Conservation (phyloP, 2,113 vertebrate species). For the Ranitomeya variabilis region DNA sequence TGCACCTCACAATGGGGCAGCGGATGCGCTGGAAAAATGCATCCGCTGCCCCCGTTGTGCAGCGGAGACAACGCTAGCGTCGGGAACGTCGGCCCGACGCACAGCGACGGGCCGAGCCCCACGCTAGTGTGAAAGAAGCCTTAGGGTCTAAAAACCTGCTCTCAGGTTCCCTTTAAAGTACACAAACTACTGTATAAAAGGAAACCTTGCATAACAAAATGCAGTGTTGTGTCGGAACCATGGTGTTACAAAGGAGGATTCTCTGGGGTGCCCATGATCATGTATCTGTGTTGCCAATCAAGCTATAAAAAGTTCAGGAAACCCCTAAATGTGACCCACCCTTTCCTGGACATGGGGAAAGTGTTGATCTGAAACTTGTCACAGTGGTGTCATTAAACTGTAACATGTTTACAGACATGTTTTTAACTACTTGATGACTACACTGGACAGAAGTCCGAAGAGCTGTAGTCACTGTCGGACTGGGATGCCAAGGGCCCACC, state of each 20-base stretch:
- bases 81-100: too few species aligned
- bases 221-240: conserved; percentile 68
- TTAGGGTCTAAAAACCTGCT: too few species aligned
- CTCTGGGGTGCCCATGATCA: conserved; percentile 75
- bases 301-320: conserved; percentile 78
- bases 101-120: too few species aligned
- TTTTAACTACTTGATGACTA: conserved; percentile 63
- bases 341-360: conserved; percentile 80
- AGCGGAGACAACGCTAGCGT: too few species aligned
- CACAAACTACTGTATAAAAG: neutral
- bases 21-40: too few species aligned
- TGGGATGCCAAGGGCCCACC: too few species aligned
- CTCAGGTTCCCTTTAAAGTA: neutral
- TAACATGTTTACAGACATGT: conserved; percentile 49
- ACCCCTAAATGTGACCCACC: conserved; percentile 78
- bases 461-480: too few species aligned
- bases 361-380: conserved; percentile 67
- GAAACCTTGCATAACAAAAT: conserved; percentile 3
- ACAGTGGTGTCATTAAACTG: conserved; percentile 51
- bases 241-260: conserved; percentile 80
- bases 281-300: conserved; percentile 66
- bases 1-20: too few species aligned
- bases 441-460: neutral
- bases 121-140: too few species aligned
- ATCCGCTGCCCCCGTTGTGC: too few species aligned